These are phyloP conservation scores for Melanostigma gelatinosum DNA, from an alignment of 2,113 vertebrate species.

Conservation along the genomic window DNA sequence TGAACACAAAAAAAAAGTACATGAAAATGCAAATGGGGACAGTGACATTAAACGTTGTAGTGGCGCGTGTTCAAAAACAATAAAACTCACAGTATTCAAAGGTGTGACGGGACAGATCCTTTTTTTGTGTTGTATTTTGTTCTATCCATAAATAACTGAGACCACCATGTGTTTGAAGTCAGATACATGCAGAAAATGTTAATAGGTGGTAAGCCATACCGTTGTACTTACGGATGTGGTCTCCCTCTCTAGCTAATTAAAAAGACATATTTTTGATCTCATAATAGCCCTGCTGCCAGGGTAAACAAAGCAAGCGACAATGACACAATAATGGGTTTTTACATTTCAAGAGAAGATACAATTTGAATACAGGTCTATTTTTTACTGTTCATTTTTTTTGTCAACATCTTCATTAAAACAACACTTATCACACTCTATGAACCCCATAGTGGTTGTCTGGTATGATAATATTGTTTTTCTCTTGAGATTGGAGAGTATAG, in stretches of 20 bases:
- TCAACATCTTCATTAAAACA: slow-evolving; percentile 21
- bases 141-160: slow-evolving; percentile 73
- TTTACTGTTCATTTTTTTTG: slow-evolving; percentile 40
- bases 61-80: slow-evolving; percentile 47
- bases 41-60: slow-evolving; percentile 31
- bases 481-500: background rate
- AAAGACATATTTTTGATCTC: slow-evolving; percentile 78
- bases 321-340: slow-evolving; percentile 69
- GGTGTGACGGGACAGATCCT: slow-evolving; percentile 52
- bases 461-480: background rate
- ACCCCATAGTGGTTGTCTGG: background rate
- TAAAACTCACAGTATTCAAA: slow-evolving; percentile 41
- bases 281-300: slow-evolving; percentile 71
- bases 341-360: slow-evolving; percentile 61
- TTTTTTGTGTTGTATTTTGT: slow-evolving; percentile 62
- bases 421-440: background rate
- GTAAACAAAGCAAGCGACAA: slow-evolving; percentile 76
- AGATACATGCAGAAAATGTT: slow-evolving; percentile 63
- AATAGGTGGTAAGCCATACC: slow-evolving; percentile 70
- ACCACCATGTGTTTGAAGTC: slow-evolving; percentile 66
- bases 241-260: slow-evolving; percentile 79
- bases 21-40: slow-evolving; percentile 38
- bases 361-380: slow-evolving; percentile 60
- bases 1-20: slow-evolving; percentile 5
- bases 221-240: slow-evolving; percentile 62